Evolutionary conservation across 2,888 invertebrate genomes (phyloP).

Genomic region (Drosophila prolongata): DNA sequence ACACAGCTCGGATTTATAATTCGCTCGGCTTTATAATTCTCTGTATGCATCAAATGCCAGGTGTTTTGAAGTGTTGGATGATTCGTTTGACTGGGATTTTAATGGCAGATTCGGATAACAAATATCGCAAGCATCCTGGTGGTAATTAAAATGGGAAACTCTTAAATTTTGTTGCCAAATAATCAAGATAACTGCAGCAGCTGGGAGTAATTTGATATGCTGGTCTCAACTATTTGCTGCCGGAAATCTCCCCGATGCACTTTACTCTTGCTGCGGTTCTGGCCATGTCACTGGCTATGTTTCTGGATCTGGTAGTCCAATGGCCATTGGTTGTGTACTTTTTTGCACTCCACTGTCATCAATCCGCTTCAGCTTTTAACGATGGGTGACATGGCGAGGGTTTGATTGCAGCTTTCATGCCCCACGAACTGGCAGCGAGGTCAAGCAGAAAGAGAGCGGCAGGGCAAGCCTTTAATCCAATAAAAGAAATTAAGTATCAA

Average conservation of each 20-base stretch:
- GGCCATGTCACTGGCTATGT: slow-evolving; percentile 10
- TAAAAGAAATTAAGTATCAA: slow-evolving; percentile 77
- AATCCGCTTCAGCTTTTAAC: slow-evolving; percentile 57
- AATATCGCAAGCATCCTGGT: neutral
- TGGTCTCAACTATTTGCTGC: slow-evolving; percentile 16
- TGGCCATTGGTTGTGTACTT: slow-evolving; percentile 3
- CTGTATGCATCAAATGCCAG: neutral
- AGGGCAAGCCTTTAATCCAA: slow-evolving; percentile 65
- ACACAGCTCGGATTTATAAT: slow-evolving; percentile 3
- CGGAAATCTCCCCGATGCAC: slow-evolving; percentile 10
- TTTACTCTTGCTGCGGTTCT: slow-evolving; percentile 25
- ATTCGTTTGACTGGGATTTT: neutral
- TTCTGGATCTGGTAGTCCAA: neutral
- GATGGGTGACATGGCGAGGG: slow-evolving; percentile 22
- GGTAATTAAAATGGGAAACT: slow-evolving; percentile 16
- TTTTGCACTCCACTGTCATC: slow-evolving; percentile 38
- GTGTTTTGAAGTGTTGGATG: slow-evolving; percentile 2
- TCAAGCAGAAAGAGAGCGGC: slow-evolving; percentile 17
- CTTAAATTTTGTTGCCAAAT: slow-evolving; percentile 20
- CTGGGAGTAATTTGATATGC: slow-evolving; percentile 14
- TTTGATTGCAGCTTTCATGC: slow-evolving; percentile 59
- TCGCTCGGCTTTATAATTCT: neutral
- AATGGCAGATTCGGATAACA: neutral
- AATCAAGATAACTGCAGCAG: slow-evolving; percentile 20
- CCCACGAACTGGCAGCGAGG: slow-evolving; percentile 22